Conservation (phyloP, 2,888 invertebrate species). For the Automeris io region DNA sequence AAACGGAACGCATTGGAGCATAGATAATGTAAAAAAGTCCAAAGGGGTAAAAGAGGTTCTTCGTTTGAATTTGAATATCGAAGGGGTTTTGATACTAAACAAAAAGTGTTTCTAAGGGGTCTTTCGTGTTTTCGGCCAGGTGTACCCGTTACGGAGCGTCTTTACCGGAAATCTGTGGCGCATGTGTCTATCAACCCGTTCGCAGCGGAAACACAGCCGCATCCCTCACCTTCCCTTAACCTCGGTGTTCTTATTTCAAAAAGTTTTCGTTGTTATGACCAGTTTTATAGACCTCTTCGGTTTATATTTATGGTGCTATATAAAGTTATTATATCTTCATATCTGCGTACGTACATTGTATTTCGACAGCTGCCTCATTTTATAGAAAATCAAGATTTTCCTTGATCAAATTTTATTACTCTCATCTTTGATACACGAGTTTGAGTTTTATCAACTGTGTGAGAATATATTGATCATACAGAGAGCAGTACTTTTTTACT, state of each 20-base stretch:
- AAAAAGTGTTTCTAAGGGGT: slow-evolving; percentile 41
- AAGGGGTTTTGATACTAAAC: slow-evolving; percentile 51
- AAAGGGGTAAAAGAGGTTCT: slow-evolving; percentile 56
- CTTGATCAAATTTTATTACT: no score
- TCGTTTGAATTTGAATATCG: slow-evolving; percentile 48
- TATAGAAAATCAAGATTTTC: no score
- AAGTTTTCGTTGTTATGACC: slow-evolving; percentile 26
- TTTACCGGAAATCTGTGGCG: slow-evolving; percentile 72
- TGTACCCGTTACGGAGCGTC: slow-evolving; percentile 53
- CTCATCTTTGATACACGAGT: no score
- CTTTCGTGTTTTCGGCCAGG: slow-evolving; percentile 60
- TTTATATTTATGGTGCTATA: slow-evolving; percentile 7
- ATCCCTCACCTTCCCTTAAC: slow-evolving; percentile 51
- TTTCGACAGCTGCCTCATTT: no score
- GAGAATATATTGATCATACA: no score
- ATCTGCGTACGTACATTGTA: no score
- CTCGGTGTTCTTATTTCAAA: slow-evolving; percentile 40
- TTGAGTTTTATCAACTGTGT: no score
- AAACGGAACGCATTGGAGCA: slow-evolving; percentile 31
- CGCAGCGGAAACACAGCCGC: slow-evolving; percentile 60
- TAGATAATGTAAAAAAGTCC: slow-evolving; percentile 42
- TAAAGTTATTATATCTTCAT: background rate
- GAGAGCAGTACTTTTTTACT: no score
- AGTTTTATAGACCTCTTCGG: slow-evolving; percentile 5
- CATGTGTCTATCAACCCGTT: slow-evolving; percentile 66